Evolutionary conservation across 2,113 vertebrate genomes (phyloP).

Genomic region (Nannospalax galili): DNA sequence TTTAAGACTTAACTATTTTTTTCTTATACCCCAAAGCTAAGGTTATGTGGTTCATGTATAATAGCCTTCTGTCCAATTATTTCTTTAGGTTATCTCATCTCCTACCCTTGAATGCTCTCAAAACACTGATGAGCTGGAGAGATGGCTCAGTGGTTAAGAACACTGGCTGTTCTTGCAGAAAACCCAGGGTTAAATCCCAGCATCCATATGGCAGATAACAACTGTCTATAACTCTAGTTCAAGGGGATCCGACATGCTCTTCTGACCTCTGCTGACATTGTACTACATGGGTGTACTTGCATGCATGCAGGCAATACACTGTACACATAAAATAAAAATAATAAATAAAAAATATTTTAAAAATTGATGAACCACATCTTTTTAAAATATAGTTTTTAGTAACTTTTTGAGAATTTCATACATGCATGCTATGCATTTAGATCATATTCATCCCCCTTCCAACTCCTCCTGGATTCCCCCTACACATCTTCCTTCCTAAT

Average conservation of each 20-base stretch:
- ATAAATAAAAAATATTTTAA: no score
- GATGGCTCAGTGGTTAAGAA: no score
- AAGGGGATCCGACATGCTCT: no score
- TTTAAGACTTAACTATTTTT: not conserved
- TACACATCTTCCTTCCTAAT: not conserved
- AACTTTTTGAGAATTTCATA: not conserved
- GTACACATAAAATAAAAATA: no score
- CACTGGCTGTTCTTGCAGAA: no score
- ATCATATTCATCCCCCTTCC: not conserved
- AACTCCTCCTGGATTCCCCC: not conserved
- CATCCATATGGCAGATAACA: no score
- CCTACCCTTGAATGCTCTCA: not conserved
- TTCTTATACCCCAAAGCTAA: not conserved
- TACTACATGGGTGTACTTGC: no score
- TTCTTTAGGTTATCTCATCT: not conserved
- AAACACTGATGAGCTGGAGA: not conserved
- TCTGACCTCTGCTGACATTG: no score
- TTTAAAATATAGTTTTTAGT: not conserved
- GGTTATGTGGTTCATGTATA: not conserved
- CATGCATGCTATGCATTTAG: not conserved
- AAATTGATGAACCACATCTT: not conserved
- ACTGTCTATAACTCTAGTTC: no score
- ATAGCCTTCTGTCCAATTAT: not conserved
- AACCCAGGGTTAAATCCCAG: no score
- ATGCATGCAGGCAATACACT: no score